Conservation (phyloP, 92 coral and sea anemone genomes). For the Epizoanthus ramosus region DNA sequence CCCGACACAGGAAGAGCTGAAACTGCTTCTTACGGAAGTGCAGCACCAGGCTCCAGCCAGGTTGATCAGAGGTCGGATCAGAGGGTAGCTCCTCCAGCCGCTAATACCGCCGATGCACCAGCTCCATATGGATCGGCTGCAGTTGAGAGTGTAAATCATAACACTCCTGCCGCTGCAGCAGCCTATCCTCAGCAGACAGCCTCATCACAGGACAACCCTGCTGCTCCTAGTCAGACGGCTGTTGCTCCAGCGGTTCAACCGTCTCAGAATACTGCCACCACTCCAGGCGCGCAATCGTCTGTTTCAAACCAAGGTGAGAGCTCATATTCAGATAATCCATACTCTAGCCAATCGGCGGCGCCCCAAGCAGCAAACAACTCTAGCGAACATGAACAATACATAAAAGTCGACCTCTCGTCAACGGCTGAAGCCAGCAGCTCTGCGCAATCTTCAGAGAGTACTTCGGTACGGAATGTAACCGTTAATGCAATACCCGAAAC, state of each 20-base stretch:
- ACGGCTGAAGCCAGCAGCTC: neutral
- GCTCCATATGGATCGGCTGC: neutral
- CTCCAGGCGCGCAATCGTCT: neutral
- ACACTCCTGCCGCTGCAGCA: neutral
- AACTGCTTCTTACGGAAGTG: neutral
- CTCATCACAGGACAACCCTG: neutral
- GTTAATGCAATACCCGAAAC: constrained; percentile 6
- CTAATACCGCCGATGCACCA: too few relatives aligned
- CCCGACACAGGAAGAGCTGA: neutral
- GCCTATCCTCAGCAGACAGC: constrained; percentile 14
- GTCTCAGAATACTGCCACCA: neutral
- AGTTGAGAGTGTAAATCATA: neutral
- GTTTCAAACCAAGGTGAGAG: constrained; percentile 35
- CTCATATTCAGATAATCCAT: neutral
- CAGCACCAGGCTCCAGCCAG: neutral
- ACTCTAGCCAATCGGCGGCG: constrained; percentile 15
- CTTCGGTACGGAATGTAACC: constrained; percentile 9
- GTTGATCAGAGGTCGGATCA: too few relatives aligned
- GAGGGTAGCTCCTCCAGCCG: too few relatives aligned
- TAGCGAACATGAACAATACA: constrained; percentile 6
- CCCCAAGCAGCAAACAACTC: constrained; percentile 15
- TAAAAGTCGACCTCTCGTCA: neutral
- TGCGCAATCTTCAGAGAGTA: neutral
- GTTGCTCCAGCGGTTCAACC: neutral
- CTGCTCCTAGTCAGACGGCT: neutral